These are phyloP conservation scores for Procambarus clarkii DNA, from an alignment of 1,140 invertebrate genomes.

Conservation along the genomic window DNA sequence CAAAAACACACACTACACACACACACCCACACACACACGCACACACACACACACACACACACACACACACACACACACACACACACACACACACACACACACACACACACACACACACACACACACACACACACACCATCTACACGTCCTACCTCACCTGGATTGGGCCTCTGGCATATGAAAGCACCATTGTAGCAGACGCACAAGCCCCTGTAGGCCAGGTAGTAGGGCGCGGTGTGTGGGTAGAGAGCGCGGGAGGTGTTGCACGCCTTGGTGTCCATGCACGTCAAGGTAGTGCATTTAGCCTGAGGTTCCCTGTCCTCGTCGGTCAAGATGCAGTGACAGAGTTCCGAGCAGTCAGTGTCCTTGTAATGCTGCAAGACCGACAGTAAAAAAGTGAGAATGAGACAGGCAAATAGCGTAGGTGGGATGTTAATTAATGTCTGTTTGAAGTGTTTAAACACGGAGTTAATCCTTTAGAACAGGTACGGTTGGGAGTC, in stretches of 20 bases:
- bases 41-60: too few relatives aligned
- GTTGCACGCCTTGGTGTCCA: conserved; percentile 81
- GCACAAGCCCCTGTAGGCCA: conserved; percentile 90
- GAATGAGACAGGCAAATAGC: neutral
- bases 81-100: too few relatives aligned
- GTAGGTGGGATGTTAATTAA: too few relatives aligned
- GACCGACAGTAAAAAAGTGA: neutral
- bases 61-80: too few relatives aligned
- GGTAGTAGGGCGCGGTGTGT: conserved; percentile 90
- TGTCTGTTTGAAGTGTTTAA: too few relatives aligned
- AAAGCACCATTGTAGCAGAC: conserved; percentile 92
- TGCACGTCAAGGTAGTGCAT: conserved; percentile 87
- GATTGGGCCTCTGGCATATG: conserved; percentile 91
- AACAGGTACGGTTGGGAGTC: too few relatives aligned
- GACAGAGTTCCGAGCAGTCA: conserved; percentile 87
- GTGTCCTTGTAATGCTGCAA: conserved; percentile 87
- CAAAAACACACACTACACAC: too few relatives aligned
- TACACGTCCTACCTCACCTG: conserved; percentile 79
- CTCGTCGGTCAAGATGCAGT: conserved; percentile 81
- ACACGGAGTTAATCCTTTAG: too few relatives aligned
- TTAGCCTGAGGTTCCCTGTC: conserved; percentile 77
- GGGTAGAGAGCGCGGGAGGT: conserved; percentile 84
- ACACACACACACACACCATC: neutral
- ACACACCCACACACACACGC: too few relatives aligned
- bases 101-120: too few relatives aligned